Conservation (phyloP, 2,113 vertebrate genomes). For the Rhineura floridana region DNA sequence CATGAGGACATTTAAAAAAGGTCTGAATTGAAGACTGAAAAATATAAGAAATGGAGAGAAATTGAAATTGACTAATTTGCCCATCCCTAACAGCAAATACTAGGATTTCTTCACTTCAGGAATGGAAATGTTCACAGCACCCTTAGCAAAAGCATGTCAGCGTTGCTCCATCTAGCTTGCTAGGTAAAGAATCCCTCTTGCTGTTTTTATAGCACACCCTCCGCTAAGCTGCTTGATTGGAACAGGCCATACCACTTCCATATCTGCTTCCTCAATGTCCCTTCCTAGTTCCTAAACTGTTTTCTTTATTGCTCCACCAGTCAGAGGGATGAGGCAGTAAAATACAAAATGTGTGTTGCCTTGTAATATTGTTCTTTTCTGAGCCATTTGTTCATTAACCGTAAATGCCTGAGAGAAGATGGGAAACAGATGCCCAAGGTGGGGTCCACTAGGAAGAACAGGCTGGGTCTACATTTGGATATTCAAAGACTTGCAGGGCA, state of each 20-base stretch:
- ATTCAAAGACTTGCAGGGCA: neutral
- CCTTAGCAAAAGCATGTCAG: neutral
- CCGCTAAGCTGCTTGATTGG: neutral
- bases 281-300: neutral
- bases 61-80: too few species aligned
- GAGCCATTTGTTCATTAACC: slow-evolving; percentile 32
- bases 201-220: too few species aligned
- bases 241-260: neutral
- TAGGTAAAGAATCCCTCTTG: neutral
- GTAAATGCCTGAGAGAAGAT: slow-evolving; percentile 33
- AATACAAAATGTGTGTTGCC: slow-evolving; percentile 44
- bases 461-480: slow-evolving; percentile 1
- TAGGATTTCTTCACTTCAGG: neutral
- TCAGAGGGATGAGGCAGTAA: slow-evolving; percentile 20
- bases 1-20: too few species aligned
- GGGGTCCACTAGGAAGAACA: neutral
- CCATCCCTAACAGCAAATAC: too few species aligned
- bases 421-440: neutral
- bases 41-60: too few species aligned
- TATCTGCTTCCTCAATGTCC: neutral
- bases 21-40: too few species aligned
- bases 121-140: neutral
- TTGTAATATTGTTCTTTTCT: slow-evolving; percentile 19
- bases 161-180: too few species aligned
- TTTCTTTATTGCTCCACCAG: slow-evolving; percentile 34